Percentiles rank a stretch among this genome's conserved stretches.
phyloP scores from a whole-genome alignment of 2,888 invertebrate genomes.

The Limnephilus rhombicus region DNA sequence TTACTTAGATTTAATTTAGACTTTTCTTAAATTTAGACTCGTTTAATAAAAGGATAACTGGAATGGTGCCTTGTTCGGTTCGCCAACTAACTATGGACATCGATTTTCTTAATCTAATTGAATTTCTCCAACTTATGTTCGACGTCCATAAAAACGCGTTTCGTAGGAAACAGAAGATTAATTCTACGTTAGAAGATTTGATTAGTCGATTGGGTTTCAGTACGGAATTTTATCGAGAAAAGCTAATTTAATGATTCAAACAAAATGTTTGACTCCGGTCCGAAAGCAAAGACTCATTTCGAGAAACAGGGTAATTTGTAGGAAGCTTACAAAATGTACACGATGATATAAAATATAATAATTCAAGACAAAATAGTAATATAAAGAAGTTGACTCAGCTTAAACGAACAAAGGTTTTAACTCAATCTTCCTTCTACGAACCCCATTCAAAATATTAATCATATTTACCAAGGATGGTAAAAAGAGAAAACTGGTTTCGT shows the following conservation, averaged over 20 bases:
- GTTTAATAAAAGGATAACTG: not conserved
- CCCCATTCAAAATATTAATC: not conserved
- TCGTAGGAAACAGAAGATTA: conserved; percentile 1
- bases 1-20: conserved; percentile 4
- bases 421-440: not conserved
- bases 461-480: not conserved
- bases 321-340: not conserved
- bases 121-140: not conserved
- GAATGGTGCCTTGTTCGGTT: not conserved
- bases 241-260: not conserved
- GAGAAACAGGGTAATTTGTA: not conserved
- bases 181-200: not conserved
- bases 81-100: not conserved
- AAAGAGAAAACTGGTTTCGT: not conserved
- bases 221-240: not conserved
- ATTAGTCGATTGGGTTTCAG: not conserved
- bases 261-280: not conserved
- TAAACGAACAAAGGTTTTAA: not conserved
- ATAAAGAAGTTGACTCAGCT: not conserved
- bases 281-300: not conserved
- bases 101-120: conserved; percentile 15
- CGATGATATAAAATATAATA: not conserved
- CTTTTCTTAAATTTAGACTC: not conserved
- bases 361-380: not conserved
- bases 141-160: not conserved